These are phyloP conservation scores for Leuctra nigra DNA, from an alignment of 2,888 invertebrate species.

Conservation along the genomic window DNA sequence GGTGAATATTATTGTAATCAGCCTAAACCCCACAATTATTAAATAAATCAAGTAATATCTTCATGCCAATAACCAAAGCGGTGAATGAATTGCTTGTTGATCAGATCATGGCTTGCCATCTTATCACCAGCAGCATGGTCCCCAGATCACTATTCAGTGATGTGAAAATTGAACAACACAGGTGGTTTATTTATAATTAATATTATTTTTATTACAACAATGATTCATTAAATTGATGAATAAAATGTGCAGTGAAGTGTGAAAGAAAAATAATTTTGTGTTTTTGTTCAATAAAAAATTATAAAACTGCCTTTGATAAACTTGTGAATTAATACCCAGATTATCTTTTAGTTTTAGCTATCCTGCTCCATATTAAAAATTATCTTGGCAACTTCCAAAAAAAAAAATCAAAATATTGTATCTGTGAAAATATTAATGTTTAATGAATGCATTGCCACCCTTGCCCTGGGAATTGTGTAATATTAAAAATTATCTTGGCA, in stretches of 20 bases:
- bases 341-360: too few relatives aligned
- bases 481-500: too few relatives aligned
- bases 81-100: background rate
- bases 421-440: too few relatives aligned
- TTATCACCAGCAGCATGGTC: too few relatives aligned
- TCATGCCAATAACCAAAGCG: background rate
- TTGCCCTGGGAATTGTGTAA: too few relatives aligned
- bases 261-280: conserved; percentile 20
- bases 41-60: background rate
- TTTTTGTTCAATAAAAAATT: conserved; percentile 23
- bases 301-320: background rate
- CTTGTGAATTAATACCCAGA: too few relatives aligned
- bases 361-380: too few relatives aligned
- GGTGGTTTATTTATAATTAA: conserved; percentile 23
- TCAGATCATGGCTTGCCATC: background rate
- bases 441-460: too few relatives aligned
- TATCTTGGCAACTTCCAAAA: too few relatives aligned
- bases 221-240: conserved; percentile 20
- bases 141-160: too few relatives aligned
- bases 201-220: conserved; percentile 27
- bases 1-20: background rate
- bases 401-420: too few relatives aligned
- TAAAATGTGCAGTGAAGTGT: conserved; percentile 23
- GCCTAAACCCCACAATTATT: conserved; percentile 5
- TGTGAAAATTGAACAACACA: too few relatives aligned